Percentiles rank a stretch among this genome's conserved stretches.
Evolutionary conservation across 1,140 invertebrate species (phyloP).

Genomic region (Caerostris extrusa): DNA sequence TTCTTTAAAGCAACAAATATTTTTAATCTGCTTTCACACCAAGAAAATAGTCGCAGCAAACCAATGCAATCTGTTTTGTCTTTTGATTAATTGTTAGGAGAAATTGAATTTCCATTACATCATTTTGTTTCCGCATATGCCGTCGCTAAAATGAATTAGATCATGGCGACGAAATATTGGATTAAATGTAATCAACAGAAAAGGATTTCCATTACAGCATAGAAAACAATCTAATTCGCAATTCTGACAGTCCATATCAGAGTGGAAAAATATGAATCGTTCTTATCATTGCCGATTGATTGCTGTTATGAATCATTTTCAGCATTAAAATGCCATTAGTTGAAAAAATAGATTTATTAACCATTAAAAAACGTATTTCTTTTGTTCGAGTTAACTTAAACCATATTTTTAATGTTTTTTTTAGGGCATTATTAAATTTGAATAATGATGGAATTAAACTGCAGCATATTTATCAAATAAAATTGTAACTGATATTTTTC

Average conservation of each 20-base stretch:
- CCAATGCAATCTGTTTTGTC: background rate
- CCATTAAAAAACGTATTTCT: background rate
- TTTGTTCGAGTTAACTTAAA: background rate
- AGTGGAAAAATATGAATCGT: background rate
- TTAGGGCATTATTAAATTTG: too few relatives aligned
- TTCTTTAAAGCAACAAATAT: background rate
- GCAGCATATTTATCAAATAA: too few relatives aligned
- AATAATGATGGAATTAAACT: too few relatives aligned
- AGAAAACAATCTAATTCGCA: background rate
- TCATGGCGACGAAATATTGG: background rate
- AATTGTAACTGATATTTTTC: too few relatives aligned
- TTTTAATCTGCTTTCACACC: background rate
- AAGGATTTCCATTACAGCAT: background rate
- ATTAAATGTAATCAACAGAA: background rate
- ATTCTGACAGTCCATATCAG: background rate
- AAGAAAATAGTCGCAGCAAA: background rate
- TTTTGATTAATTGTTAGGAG: background rate
- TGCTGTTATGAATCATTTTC: background rate
- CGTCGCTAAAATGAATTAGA: background rate
- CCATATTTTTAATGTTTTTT: too few relatives aligned
- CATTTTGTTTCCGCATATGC: background rate
- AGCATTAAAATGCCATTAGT: background rate
- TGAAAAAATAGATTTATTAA: background rate
- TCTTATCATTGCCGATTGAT: background rate
- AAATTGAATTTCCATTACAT: constrained; percentile 7